phyloP scores from a whole-genome alignment of 2,888 invertebrate species.

The Athrips mouffetella region DNA sequence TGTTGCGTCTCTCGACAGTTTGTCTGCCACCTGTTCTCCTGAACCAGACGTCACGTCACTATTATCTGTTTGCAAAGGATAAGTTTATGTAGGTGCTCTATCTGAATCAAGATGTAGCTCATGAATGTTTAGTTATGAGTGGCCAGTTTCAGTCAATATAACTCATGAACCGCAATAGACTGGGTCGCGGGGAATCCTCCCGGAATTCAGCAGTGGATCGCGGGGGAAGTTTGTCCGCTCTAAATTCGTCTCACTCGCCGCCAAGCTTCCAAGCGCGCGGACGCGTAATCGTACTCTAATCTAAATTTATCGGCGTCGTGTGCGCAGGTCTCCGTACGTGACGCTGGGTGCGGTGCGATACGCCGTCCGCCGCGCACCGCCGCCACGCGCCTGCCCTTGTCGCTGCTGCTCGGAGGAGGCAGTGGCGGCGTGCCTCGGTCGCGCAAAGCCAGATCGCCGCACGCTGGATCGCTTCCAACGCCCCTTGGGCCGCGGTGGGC shows the following conservation, averaged over 20 bases:
- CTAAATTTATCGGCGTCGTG: conserved; percentile 51
- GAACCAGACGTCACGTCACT: conserved; percentile 24
- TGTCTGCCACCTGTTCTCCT: conserved; percentile 63
- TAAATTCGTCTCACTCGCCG: conserved; percentile 73
- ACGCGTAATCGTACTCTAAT: conserved; percentile 47
- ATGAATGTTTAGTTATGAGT: conserved; percentile 16
- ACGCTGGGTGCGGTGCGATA: conserved; percentile 85
- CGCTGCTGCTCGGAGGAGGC: conserved; percentile 78
- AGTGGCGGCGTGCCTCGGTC: conserved; percentile 74
- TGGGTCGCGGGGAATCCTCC: conserved; percentile 73
- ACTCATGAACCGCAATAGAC: conserved; percentile 52
- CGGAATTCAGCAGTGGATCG: conserved; percentile 64
- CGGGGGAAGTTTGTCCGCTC: conserved; percentile 64
- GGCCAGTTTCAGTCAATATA: conserved; percentile 49
- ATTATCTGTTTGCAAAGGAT: conserved; percentile 23
- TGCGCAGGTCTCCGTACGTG: conserved; percentile 78
- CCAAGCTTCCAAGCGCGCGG: conserved; percentile 58
- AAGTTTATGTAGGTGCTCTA: not conserved
- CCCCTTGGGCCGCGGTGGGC: conserved; percentile 81
- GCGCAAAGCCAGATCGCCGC: conserved; percentile 77
- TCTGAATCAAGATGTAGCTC: not conserved
- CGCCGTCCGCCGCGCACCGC: conserved; percentile 82
- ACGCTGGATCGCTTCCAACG: conserved; percentile 91
- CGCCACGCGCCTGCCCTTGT: conserved; percentile 77
- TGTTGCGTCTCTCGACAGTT: conserved; percentile 70